A percentile compares a stretch with the other conserved stretches of the same genome.
phyloP scores from a whole-genome alignment of 2,113 vertebrate species.

The Lathamus discolor region DNA sequence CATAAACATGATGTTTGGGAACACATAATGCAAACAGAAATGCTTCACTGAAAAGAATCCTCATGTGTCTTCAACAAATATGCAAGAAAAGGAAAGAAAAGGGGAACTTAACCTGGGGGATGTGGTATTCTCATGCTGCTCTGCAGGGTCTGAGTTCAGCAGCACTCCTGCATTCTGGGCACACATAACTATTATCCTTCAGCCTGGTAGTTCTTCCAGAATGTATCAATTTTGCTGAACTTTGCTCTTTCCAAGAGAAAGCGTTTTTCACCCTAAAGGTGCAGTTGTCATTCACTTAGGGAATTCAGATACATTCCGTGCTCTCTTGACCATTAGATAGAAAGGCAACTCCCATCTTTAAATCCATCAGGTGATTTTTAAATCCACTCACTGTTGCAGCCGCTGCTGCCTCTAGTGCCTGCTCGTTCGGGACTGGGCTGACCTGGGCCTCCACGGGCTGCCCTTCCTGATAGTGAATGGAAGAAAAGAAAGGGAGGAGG shows the following conservation, averaged over 20 bases:
- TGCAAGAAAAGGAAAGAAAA: neutral
- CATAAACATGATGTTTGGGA: neutral
- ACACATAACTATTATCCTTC: constrained; percentile 10
- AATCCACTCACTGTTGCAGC: constrained; percentile 81
- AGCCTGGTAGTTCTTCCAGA: constrained; percentile 21
- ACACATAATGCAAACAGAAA: constrained; percentile 32
- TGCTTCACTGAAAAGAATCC: neutral
- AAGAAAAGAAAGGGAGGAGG: constrained; percentile 70
- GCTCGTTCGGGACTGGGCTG: constrained; percentile 74
- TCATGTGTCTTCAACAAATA: neutral
- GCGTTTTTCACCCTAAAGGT: constrained; percentile 54
- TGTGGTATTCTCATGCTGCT: neutral
- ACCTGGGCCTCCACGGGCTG: constrained; percentile 75
- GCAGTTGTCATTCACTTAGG: constrained; percentile 43
- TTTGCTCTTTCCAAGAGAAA: constrained; percentile 68
- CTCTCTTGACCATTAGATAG: constrained; percentile 8
- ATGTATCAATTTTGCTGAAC: constrained; percentile 51
- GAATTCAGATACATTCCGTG: constrained; percentile 46
- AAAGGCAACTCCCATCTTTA: constrained; percentile 30
- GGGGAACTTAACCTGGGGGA: constrained; percentile 7
- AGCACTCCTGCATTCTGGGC: constrained; percentile 36
- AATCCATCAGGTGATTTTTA: constrained; percentile 46
- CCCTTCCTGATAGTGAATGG: constrained; percentile 78
- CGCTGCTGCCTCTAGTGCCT: constrained; percentile 80
- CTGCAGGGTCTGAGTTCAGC: neutral